phyloP scores from a whole-genome alignment of 2,113 vertebrate species.

The Isurus oxyrinchus region DNA sequence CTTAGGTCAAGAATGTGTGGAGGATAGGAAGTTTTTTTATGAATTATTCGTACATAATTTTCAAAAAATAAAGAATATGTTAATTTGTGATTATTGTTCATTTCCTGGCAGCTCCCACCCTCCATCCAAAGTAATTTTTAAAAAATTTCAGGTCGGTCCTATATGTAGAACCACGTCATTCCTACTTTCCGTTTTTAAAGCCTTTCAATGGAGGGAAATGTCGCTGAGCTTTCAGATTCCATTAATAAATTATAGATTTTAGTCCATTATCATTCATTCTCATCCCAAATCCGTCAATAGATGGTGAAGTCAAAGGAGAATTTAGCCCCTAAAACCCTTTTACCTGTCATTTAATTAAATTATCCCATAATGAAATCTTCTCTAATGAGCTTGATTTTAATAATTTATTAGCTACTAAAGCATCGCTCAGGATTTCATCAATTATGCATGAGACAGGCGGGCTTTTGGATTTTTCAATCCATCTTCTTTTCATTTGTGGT shows the following conservation, averaged over 20 bases:
- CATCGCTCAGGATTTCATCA: constrained; percentile 59
- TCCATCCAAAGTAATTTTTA: not conserved
- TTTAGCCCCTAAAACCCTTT: constrained; percentile 50
- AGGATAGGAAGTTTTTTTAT: not conserved
- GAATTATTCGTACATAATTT: too few relatives aligned
- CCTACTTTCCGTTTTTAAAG: not conserved
- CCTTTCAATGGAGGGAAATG: not conserved
- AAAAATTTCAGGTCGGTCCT: not conserved
- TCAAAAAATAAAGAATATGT: not conserved
- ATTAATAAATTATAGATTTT: constrained; percentile 41
- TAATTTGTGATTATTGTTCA: not conserved
- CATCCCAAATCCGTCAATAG: constrained; percentile 46
- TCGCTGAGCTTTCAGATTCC: not conserved
- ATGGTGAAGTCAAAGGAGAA: constrained; percentile 45
- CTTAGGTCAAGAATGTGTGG: not conserved
- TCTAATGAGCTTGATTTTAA: constrained; percentile 61
- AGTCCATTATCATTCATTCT: constrained; percentile 38
- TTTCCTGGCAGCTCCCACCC: not conserved
- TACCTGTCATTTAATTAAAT: constrained; percentile 67
- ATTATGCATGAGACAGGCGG: constrained; percentile 58
- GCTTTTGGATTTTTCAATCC: constrained; percentile 48
- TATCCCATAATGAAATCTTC: constrained; percentile 71
- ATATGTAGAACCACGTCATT: not conserved
- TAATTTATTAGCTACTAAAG: constrained; percentile 66
- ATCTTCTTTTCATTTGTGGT: constrained; percentile 47